Percentiles rank a stretch among this genome's conserved stretches.
Conservation (phyloP, 2,113 vertebrate species). For the Gymnogyps californianus region DNA sequence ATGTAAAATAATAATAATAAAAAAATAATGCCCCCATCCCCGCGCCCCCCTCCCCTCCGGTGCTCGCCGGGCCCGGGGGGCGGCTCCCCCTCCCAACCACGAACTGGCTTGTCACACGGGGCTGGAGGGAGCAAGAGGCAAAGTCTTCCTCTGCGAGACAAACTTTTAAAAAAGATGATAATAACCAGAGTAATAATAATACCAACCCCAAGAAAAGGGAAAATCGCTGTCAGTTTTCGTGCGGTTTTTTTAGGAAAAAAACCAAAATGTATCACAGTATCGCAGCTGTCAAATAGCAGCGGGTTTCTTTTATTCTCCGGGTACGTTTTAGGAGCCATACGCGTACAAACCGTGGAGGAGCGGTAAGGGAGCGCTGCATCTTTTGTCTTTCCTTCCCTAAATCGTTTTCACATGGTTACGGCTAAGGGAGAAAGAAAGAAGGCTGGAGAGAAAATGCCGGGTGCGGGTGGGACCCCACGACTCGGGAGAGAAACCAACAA, state of each 20-base stretch:
- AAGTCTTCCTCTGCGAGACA: not conserved
- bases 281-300: constrained; percentile 55
- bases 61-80: not conserved
- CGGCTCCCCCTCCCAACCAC: not conserved
- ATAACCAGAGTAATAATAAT: not conserved
- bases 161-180: not conserved
- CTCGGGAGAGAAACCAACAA: not conserved
- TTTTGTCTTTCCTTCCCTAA: constrained; percentile 27
- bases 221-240: not conserved
- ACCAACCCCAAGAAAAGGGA: not conserved
- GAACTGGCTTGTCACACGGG: not conserved
- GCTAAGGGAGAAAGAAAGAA: constrained; percentile 6
- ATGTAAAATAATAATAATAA: not conserved
- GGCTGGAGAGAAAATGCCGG: constrained; percentile 31
- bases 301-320: constrained; percentile 15
- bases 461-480: not conserved
- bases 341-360: constrained; percentile 6
- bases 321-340: constrained; percentile 20
- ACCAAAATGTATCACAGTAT: constrained; percentile 57
- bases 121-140: not conserved
- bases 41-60: fast-evolving
- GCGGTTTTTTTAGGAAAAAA: not conserved
- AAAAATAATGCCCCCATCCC: not conserved
- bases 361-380: constrained; percentile 2
- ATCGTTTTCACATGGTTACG: not conserved